A percentile compares a stretch with the other conserved stretches of the same genome.
Evolutionary conservation across 2,113 vertebrate genomes (phyloP).

Genomic region (Diadophis punctatus): DNA sequence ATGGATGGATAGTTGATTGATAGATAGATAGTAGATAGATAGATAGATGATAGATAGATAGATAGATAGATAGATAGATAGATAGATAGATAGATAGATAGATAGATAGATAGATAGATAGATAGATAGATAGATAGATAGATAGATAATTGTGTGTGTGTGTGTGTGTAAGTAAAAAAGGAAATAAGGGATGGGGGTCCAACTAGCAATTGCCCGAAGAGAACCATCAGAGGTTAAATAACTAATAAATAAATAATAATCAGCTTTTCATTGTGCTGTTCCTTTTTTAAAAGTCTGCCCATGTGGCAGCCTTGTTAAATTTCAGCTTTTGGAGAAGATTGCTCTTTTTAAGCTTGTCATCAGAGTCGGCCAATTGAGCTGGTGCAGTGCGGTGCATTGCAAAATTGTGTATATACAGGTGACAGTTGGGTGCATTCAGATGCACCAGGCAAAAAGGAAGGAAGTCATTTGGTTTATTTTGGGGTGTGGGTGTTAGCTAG

Average conservation of each 20-base stretch:
- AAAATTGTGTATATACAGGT: background rate
- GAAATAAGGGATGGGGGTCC: too few species aligned
- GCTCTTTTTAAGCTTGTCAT: background rate
- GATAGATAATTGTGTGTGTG: too few species aligned
- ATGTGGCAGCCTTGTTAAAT: background rate
- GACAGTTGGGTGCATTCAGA: background rate
- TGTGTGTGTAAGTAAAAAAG: too few species aligned
- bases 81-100: too few species aligned
- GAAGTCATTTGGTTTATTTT: background rate
- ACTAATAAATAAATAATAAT: too few species aligned
- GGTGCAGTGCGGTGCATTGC: background rate
- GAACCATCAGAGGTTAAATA: background rate
- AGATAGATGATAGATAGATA: too few species aligned
- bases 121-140: too few species aligned
- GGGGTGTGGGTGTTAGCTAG: background rate
- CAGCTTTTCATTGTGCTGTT: background rate
- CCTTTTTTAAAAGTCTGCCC: background rate
- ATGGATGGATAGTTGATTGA: too few species aligned
- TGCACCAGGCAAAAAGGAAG: background rate
- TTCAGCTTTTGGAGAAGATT: background rate
- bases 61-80: too few species aligned
- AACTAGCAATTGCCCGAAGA: too few species aligned
- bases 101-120: too few species aligned
- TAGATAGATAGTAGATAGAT: too few species aligned
- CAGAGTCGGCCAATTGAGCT: background rate